Evolutionary conservation across 2,888 invertebrate genomes (phyloP), one percentile per base, ranked within the genome.

Genomic region (Drosophila testacea): DNA sequence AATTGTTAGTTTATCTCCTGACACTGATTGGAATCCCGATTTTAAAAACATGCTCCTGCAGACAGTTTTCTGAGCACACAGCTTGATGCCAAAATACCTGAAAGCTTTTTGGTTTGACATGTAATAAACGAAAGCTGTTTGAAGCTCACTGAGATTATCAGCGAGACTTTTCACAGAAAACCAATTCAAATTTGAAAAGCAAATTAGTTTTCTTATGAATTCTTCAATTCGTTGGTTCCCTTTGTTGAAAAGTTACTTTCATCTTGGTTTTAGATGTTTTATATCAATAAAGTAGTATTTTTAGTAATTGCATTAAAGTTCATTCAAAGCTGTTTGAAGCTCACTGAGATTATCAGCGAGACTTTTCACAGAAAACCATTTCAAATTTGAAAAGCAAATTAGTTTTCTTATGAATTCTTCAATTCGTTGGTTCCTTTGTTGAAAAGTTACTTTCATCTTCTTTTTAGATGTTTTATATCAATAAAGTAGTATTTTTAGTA

Each of bases 1-100:
- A 82, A 85, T 80, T 76, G 83, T 83, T 76, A 70, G 78, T 78
- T 79, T 83, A 85, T 85, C 83, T 69, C 44, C 47, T 73, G 78
- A 73, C 78, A 79, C 76, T 79, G 78, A 79, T 79, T 79, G 78
- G 79, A 76, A 63, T 65, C 79, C 54, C 62, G 62, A 68, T 72
- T 77, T 57, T 27, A 48, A 60, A 60, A 60, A 48, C 59, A 74
- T 51, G 51, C 48, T 50, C 32, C 10, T 9, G 42, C 36, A 48
- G 48, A 46, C 70, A 59, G 63, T 9, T 56, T 44, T 22, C 44
- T 42, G 28, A 30, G 38, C 36, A 34, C 10, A 38, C 46, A 61
- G 74, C 56, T 74, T 62, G 72, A 54, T 57, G 61, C 41, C 39
- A 51, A 34, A 52, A 57, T 52, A 70, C 71, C 71, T 70, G 56